phyloP scores from a whole-genome alignment of 2,888 invertebrate genomes.

The Temnothorax rugatulus region DNA sequence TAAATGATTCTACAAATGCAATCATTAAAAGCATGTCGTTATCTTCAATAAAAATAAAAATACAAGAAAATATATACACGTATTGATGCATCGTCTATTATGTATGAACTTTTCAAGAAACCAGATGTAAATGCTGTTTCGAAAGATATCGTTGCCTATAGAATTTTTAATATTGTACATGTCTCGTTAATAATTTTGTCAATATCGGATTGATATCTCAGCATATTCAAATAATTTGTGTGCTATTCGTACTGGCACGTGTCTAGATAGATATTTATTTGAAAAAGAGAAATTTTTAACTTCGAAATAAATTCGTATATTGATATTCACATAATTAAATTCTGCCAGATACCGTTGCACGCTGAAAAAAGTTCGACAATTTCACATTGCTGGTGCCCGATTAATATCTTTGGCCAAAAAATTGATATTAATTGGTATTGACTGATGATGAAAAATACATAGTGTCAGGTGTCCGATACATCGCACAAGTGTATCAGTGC shows the following conservation, averaged over 20 bases:
- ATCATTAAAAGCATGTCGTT: background rate
- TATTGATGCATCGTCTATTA: background rate
- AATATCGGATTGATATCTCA: background rate
- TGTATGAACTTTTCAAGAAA: background rate
- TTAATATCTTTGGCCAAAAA: background rate
- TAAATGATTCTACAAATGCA: background rate
- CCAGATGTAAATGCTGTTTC: background rate
- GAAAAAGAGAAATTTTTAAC: background rate
- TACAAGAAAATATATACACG: background rate
- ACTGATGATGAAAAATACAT: constrained; percentile 18
- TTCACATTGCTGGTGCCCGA: background rate
- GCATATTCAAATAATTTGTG: background rate
- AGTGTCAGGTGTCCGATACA: constrained; percentile 1
- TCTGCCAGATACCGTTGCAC: background rate
- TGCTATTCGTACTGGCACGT: background rate
- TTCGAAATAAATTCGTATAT: background rate
- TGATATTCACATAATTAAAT: background rate
- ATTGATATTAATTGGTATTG: constrained; percentile 14
- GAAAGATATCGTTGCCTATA: background rate
- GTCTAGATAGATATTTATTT: background rate
- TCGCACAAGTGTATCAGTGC: background rate
- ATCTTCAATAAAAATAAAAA: background rate
- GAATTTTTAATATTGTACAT: background rate
- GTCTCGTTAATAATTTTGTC: background rate
- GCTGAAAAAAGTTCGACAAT: background rate